Conservation (phyloP, 2,888 invertebrate genomes). For the Machimus atricapillus region DNA sequence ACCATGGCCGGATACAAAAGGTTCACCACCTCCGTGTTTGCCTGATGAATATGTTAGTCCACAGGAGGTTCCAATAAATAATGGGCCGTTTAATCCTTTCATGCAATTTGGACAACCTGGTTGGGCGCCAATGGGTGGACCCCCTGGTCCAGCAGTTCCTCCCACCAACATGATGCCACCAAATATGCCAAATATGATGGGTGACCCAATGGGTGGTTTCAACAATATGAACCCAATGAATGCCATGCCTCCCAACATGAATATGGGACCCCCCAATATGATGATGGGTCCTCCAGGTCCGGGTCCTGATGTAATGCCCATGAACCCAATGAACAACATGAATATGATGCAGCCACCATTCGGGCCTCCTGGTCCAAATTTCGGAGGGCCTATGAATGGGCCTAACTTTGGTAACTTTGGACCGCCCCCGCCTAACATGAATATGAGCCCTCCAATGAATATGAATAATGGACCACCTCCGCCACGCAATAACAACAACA, state of each 20-base stretch:
- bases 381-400: slow-evolving; percentile 31
- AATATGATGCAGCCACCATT: slow-evolving; percentile 28
- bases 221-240: slow-evolving; percentile 46
- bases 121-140: slow-evolving; percentile 49
- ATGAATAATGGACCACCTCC: slow-evolving; percentile 47
- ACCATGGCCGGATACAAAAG: slow-evolving; percentile 87
- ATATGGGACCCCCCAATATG: slow-evolving; percentile 50
- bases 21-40: slow-evolving; percentile 64
- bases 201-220: slow-evolving; percentile 49
- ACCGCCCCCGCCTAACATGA: slow-evolving; percentile 41
- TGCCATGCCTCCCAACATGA: slow-evolving; percentile 47
- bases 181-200: slow-evolving; percentile 38
- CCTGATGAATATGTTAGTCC: slow-evolving; percentile 48
- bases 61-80: slow-evolving; percentile 44
- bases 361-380: slow-evolving; percentile 8
- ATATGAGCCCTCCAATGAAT: slow-evolving; percentile 41
- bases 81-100: slow-evolving; percentile 56
- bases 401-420: slow-evolving; percentile 10
- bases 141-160: slow-evolving; percentile 45
- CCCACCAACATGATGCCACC: slow-evolving; percentile 28
- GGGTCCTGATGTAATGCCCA: neutral
- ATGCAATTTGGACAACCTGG: slow-evolving; percentile 59
- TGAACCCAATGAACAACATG: slow-evolving; percentile 35
- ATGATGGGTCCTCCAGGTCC: slow-evolving; percentile 20
- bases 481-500: slow-evolving; percentile 57